Evolutionary conservation across 2,888 invertebrate genomes (phyloP).

Genomic region (Drosophila kuntzei): DNA sequence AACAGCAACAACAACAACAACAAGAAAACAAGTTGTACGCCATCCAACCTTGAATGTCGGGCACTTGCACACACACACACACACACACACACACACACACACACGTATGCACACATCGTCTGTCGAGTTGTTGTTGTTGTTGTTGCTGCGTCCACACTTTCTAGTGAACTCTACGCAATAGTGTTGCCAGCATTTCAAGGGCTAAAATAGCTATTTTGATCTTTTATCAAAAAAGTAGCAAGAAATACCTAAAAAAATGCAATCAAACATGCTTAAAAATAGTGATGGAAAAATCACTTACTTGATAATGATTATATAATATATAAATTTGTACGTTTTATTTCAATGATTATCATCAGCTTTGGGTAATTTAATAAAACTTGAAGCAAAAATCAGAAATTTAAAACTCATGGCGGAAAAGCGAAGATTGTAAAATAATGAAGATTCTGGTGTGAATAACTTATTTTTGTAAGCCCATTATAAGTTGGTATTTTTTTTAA

Average conservation of each 20-base stretch:
- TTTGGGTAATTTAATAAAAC: too few species aligned
- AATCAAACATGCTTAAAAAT: too few species aligned
- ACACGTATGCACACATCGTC: slow-evolving; percentile 17
- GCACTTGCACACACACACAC: slow-evolving; percentile 56
- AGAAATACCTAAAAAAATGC: not conserved
- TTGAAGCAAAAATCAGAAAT: too few species aligned
- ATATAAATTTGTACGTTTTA: too few species aligned
- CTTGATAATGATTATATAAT: too few species aligned
- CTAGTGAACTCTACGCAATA: slow-evolving; percentile 56
- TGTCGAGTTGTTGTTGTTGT: slow-evolving; percentile 1
- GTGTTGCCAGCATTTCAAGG: slow-evolving; percentile 6
- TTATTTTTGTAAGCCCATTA: too few species aligned
- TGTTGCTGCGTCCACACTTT: slow-evolving; percentile 36
- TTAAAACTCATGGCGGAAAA: too few species aligned
- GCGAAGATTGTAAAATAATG: too few species aligned
- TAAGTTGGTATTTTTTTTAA: too few species aligned
- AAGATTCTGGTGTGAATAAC: too few species aligned
- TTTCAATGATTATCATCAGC: too few species aligned
- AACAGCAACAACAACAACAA: slow-evolving; percentile 40
- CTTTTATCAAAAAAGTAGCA: not conserved
- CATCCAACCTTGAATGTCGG: slow-evolving; percentile 80
- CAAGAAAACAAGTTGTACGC: slow-evolving; percentile 66
- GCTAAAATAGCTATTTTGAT: not conserved
- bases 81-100: slow-evolving; percentile 31
- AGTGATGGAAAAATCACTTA: too few species aligned